Evolutionary conservation across 2,113 vertebrate genomes (phyloP).

Genomic region (Elaphurus davidianus): DNA sequence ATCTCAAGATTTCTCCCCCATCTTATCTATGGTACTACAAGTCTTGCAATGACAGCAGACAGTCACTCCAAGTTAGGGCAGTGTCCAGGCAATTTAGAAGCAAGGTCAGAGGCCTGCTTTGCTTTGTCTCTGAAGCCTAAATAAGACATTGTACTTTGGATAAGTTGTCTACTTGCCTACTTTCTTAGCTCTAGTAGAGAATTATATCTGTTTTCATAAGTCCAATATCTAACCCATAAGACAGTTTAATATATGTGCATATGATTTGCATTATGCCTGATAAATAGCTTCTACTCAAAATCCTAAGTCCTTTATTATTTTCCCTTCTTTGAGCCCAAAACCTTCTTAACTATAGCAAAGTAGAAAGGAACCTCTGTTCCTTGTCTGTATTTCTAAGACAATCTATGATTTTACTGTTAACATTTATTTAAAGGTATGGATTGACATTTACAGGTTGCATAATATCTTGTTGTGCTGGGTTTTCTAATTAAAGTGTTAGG

Average conservation of each 20-base stretch:
- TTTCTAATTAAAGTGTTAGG: background rate
- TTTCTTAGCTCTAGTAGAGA: background rate
- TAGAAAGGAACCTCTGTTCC: background rate
- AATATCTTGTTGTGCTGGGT: background rate
- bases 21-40: background rate
- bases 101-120: background rate
- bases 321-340: background rate
- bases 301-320: background rate
- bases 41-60: background rate
- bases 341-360: background rate
- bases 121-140: background rate
- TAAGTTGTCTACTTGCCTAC: background rate
- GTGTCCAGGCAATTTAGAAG: background rate
- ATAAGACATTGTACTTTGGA: background rate
- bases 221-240: background rate
- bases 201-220: background rate
- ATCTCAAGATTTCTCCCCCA: background rate
- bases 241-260: background rate
- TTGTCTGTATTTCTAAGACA: background rate
- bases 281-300: background rate
- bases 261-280: background rate
- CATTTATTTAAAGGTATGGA: background rate
- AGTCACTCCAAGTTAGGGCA: background rate
- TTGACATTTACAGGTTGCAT: constrained; percentile 14
- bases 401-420: background rate